Evolutionary conservation across 92 coral and sea anemone species (phyloP).

Genomic region (Zoanthus sociatus): DNA sequence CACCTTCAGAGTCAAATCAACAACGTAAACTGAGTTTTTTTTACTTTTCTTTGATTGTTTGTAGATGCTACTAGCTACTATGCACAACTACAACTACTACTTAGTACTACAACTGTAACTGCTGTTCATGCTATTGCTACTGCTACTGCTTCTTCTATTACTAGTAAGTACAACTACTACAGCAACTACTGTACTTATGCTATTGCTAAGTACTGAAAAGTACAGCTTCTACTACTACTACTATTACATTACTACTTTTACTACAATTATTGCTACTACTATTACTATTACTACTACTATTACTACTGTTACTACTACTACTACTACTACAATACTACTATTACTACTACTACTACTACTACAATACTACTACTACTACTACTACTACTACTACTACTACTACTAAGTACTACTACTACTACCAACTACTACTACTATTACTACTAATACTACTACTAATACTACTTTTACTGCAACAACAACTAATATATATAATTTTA

Average conservation of each 20-base stretch:
- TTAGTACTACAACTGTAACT: not conserved
- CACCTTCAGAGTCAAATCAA: constrained; percentile 66
- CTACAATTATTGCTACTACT: not conserved
- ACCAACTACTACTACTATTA: no score
- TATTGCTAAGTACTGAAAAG: no score
- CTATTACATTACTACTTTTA: not conserved
- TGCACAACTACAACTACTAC: not conserved
- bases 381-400: not conserved
- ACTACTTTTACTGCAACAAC: no score
- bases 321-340: not conserved
- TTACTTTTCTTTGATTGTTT: not conserved
- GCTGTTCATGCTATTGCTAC: not conserved
- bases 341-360: constrained; percentile 3
- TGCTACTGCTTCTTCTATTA: not conserved
- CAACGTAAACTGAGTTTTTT: not conserved
- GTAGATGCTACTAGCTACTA: not conserved
- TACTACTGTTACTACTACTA: not conserved
- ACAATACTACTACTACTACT: not conserved
- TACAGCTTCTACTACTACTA: not conserved
- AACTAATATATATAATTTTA: no score
- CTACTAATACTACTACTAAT: no score
- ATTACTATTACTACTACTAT: not conserved
- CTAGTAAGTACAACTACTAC: not conserved
- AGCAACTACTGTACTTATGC: no score
- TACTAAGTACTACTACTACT: no score